A percentile compares a stretch with the other conserved stretches of the same genome.
phyloP scores from a whole-genome alignment of 2,888 invertebrate species.

The Ennomos fuscantarius region DNA sequence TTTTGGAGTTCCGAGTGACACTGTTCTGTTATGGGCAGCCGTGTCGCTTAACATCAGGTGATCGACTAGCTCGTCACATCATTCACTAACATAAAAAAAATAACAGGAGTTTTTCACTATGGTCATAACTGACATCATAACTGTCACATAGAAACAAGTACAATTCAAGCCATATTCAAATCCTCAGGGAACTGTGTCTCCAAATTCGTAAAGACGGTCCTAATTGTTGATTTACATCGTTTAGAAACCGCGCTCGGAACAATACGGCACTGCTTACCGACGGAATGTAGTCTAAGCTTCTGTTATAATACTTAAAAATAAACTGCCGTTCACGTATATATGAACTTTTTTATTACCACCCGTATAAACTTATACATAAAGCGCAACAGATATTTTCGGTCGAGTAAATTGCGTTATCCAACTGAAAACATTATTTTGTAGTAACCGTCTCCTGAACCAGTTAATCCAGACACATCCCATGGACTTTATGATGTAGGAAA shows the following conservation, averaged over 20 bases:
- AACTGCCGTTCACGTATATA: constrained; percentile 29
- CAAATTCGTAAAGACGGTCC: constrained; percentile 28
- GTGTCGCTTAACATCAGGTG: too few relatives aligned
- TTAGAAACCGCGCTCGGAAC: constrained; percentile 57
- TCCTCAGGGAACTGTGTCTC: constrained; percentile 1
- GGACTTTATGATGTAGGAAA: constrained; percentile 41
- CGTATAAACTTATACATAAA: constrained; percentile 37
- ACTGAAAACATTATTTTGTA: constrained; percentile 55
- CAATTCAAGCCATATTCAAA: not conserved
- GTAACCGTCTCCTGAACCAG: constrained; percentile 50
- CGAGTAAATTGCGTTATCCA: constrained; percentile 46
- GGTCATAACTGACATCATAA: too few relatives aligned
- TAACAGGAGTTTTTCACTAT: too few relatives aligned
- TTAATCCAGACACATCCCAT: constrained; percentile 38
- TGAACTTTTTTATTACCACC: constrained; percentile 25
- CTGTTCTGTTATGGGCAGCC: too few relatives aligned
- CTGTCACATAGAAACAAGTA: too few relatives aligned
- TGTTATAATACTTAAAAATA: constrained; percentile 48
- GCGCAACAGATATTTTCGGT: constrained; percentile 32
- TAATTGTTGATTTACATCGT: constrained; percentile 60
- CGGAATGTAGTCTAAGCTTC: constrained; percentile 77
- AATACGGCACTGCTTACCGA: constrained; percentile 62
- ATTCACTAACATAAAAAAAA: too few relatives aligned
- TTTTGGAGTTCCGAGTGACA: too few relatives aligned
- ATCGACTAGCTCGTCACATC: too few relatives aligned